Base-by-base conservation (phyloP, 2,113 vertebrate species). In the Austrofundulus limnaeus region DNA sequence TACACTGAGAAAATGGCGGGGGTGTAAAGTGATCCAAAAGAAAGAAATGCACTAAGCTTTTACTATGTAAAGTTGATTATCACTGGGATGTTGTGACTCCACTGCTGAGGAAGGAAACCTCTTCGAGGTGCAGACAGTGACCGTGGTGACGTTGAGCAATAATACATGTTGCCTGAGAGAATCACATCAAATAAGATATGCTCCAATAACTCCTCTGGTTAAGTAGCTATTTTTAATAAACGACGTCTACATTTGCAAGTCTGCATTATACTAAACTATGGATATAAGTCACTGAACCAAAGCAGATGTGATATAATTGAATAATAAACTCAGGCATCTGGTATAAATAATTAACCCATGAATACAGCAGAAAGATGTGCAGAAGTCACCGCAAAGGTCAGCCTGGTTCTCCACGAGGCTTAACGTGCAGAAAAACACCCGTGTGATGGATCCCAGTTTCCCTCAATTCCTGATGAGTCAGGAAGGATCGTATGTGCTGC, bases 191-290 rank as follows among this genome's bases (percentile, higher is more conserved):
- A 89, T 86, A 72, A 77, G 75, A 77, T 78, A 84, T 55, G 85
- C 87, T 89, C 85, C 80, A 88, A 85, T 89, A 88, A 86, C 61
- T 80, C 69, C 70, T 80, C 49, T 64, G 66, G 78, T 75, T 85
- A 70, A 77, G 74, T 37, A 64, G 82, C 74, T 81, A 82, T 86
- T 81, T 88, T 82, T 61, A 69, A 72, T 72, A 9, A 57, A 28
- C 64, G 55, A 60, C 2, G 39, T 13, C 16, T 58, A 58, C 9
- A 71, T 42, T 69, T 74, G 56, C 73, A 78, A 71, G 52, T 66
- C 51, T 66, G 14, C 60, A 20, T 63, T 56, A 53, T 64, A 42
- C 56, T n/a, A 57, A 81, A 74, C 47, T 3, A 69, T 24, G 56
- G 66, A 64, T 60, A 67, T 23, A 66, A 77, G 37, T 62, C 64